Evolutionary conservation across 2,888 invertebrate genomes (phyloP).

Genomic region (Spisula solida): DNA sequence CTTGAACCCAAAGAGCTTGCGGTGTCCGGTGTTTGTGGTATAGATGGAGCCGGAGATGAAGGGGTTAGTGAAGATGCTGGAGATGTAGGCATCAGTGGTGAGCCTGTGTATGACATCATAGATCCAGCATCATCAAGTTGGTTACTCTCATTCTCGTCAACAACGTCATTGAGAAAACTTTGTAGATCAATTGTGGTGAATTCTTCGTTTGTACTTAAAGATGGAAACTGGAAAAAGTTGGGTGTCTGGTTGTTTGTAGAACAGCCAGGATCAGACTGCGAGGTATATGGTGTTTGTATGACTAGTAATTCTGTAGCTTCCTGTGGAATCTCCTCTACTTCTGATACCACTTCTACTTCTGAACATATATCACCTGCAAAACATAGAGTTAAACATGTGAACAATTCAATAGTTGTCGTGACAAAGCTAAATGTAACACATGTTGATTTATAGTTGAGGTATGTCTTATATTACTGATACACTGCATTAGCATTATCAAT

Average conservation of each 20-base stretch:
- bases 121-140: slow-evolving; percentile 36
- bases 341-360: slow-evolving; percentile 26
- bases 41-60: slow-evolving; percentile 25
- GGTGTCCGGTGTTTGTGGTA: slow-evolving; percentile 51
- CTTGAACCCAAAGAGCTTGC: slow-evolving; percentile 33
- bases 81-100: slow-evolving; percentile 56
- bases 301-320: background rate
- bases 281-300: slow-evolving; percentile 11
- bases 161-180: slow-evolving; percentile 36
- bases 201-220: background rate
- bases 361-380: slow-evolving; percentile 28
- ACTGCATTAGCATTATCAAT: no score
- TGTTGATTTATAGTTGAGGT: no score
- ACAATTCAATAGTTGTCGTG: no score
- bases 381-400: background rate
- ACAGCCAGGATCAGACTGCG: background rate
- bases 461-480: no score
- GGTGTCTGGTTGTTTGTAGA: background rate
- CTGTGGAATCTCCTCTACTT: slow-evolving; percentile 35
- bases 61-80: slow-evolving; percentile 46
- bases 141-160: slow-evolving; percentile 52
- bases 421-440: no score
- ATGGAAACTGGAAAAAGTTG: slow-evolving; percentile 38
- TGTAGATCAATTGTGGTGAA: slow-evolving; percentile 33
- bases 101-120: slow-evolving; percentile 40